Base-by-base conservation (phyloP, 2,888 invertebrate genomes). In the Prosapia bicincta region DNA sequence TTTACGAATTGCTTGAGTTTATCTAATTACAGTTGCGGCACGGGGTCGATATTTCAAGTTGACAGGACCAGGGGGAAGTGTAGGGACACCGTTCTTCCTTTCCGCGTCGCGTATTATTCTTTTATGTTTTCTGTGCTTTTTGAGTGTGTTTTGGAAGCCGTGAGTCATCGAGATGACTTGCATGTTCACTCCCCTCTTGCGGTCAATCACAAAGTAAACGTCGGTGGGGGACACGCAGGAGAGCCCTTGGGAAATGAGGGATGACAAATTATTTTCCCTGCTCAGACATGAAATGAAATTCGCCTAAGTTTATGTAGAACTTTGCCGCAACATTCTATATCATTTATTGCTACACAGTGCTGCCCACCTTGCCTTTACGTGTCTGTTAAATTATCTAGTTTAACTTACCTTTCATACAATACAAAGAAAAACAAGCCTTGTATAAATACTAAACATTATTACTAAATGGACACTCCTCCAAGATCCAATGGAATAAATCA, bases 151-250 rank as follows among this genome's bases (percentile, higher is more conserved):
- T 54, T 54, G 54, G 5, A 54, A 6, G 54, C 2, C n/a, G 54
- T 54, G 54, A 54, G 10, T 54, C 54, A 54, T n/a, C 54, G 54
- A 20, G 20, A 54, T 54, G 54, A 54, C 54, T 54, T 54, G 54
- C 54, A 20, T 54, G 54, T 10, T 20, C 54, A 13, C 3, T 54
- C 54, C 54, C 54, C 54, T 20, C 20, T 6, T 20, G 54, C 54
- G 54, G 54, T 54, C 54, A 54, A 54, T 54, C 54, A 54, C 54
- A 54, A 54, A 54, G 54, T 54, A 54, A 54, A n/a, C 54, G 54
- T 54, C 54, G 20, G 5, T 54, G 54, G 54, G 54, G 38, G 38
- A 38, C 38, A 38, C 13, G 10, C 10, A 38, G 10, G 38, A 38
- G 38, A 2, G 20, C 54, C 54, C 54, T 10, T 54, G 54, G 54